Conservation (phyloP, 1,140 invertebrate genomes). For the Listronotus oregonensis region DNA sequence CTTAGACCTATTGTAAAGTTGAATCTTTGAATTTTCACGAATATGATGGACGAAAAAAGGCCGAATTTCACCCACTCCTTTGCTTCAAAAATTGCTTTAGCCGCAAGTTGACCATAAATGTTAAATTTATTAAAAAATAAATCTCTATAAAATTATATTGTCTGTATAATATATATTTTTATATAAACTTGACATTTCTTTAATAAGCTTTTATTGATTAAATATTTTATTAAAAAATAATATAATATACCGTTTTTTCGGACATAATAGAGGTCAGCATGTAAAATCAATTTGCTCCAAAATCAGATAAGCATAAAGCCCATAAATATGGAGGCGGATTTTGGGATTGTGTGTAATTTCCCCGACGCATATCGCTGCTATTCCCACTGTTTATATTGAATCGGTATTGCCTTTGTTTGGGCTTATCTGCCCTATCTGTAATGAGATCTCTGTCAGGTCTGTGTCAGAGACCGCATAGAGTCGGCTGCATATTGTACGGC, state of each 20-base stretch:
- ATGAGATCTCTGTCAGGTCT: constrained; percentile 53
- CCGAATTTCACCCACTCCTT: too few species aligned
- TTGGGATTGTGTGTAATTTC: constrained; percentile 54
- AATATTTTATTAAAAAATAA: too few species aligned
- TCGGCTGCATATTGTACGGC: constrained; percentile 32
- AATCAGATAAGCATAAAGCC: constrained; percentile 49
- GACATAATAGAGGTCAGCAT: constrained; percentile 50
- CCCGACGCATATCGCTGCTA: constrained; percentile 48
- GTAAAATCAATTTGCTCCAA: constrained; percentile 49
- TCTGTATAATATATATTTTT: too few species aligned
- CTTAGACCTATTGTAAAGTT: too few species aligned
- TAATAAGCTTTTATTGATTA: too few species aligned
- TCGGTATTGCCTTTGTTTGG: constrained; percentile 53
- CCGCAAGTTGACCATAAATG: too few species aligned
- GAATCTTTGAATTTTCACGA: too few species aligned
- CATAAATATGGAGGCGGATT: constrained; percentile 54
- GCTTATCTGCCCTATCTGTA: constrained; percentile 55
- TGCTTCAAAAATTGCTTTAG: too few species aligned
- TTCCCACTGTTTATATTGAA: constrained; percentile 54
- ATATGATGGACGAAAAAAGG: too few species aligned
- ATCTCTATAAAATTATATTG: too few species aligned
- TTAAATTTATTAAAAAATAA: too few species aligned
- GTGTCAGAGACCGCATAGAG: constrained; percentile 41
- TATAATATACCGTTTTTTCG: background rate
- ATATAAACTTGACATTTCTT: background rate